Evolutionary conservation across 2,113 vertebrate genomes (phyloP), one percentile per base, ranked within the genome.

Genomic region (Aegotheles bennettii): DNA sequence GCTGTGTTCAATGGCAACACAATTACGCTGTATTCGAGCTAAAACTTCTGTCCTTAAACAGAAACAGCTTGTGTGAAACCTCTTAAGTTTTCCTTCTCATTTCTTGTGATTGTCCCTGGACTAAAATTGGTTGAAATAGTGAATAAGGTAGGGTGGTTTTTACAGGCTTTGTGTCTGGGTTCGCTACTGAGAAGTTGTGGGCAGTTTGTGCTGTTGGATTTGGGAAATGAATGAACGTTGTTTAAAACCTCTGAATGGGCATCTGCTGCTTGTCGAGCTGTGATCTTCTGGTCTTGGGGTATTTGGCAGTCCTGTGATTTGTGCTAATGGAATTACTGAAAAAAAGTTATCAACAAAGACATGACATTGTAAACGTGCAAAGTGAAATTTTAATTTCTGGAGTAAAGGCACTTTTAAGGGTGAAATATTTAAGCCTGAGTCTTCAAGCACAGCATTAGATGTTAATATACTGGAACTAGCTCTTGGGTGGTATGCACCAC

Each of bases 31-130:
- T 36, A 90, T 95, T 97, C 2, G 12, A 97, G 92, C 92, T 96
- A 92, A 96, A 98, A 97, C 95, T 96, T 97, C 96, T 97, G 95
- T 97, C 94, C 95, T 98, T 97, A 97, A 97, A 94, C 73, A 95
- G 77, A 97, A 98, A 96, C 96, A 98, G 93, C 95, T 97, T 98
- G 92, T 93, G 85, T 92, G 92, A 97, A 97, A 88, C 42, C 67
- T 92, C 70, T 79, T 73, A 87, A 42, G 15, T 69, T 94, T 93
- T 93, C 17, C 75, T 96, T 75, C 67, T 93, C n/a, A 5, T 95
- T 91, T 93, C 67, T 81, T 70, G 53, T 68, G 74, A 35, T 86
- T 77, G 86, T 96, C 80, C n/a, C 84, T 95, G 96, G 94, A 92
- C 85, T 93, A 68, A 96, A 97, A 96, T 73, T 50, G 59, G 92